Evolutionary conservation across 2,113 vertebrate species (phyloP), one percentile per base, ranked within the genome.

Genomic region (Quiscalus mexicanus): DNA sequence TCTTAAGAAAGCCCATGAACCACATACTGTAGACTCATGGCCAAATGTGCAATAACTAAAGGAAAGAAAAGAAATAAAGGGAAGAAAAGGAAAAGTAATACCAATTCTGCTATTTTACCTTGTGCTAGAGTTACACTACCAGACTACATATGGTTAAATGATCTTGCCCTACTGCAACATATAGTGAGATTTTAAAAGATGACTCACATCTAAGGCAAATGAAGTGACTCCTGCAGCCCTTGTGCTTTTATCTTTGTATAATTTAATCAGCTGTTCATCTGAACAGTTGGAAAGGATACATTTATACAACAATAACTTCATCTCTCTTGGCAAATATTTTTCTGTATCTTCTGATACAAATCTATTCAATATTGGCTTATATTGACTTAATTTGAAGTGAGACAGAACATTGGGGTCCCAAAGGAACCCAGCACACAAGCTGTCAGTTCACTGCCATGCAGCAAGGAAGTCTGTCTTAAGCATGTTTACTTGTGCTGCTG

Each of bases 181-280:
- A 69, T 4, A 79, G 42, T 64, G 58, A 82, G 49, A 76, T 71
- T 77, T 91, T 70, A 91, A 62, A 82, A 75, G 70, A 49, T 85
- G 74, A 91, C 39, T 94, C 85, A 93, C 31, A 71, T 21, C 59
- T 75, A 47, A 64, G 41, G 68, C 47, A 85, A 83, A 63, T 83
- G 11, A 92, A 85, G 56, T 25, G 33, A 89, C 53, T 75, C 17
- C 52, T 75, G 41, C 41, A 84, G 56, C 47, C 56, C 41, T 82
- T 5, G 2, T 68, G 41, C 11, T 87, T 87, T 64, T 23, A 13
- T 21, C 53, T 53, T 45, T 56, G 41, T 58, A 68, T 42, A 41
- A 87, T 74, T 94, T 78, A 84, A 91, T 95, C 81, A 89, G 89
- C 80, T 94, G 84, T 84, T 81, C 73, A 91, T 73, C 41, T 41